Evolutionary conservation across 2,113 vertebrate species (phyloP).

Genomic region (Anhinga rufa): DNA sequence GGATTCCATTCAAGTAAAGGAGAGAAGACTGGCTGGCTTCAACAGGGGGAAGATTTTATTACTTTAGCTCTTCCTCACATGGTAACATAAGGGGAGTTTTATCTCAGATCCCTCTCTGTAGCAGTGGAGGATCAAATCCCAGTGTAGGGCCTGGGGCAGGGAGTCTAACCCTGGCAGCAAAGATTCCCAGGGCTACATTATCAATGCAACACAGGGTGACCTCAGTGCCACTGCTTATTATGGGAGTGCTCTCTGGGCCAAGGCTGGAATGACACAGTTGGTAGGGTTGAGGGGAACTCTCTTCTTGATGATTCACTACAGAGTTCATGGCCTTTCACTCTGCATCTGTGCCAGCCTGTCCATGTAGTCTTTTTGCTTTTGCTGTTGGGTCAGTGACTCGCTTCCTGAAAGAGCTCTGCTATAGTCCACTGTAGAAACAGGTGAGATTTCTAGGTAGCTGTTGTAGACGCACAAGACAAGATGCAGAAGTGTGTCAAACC

Average conservation of each 20-base stretch:
- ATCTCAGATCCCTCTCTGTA: not conserved
- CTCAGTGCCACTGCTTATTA: not conserved
- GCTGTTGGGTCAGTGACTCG: not conserved
- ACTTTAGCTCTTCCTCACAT: not conserved
- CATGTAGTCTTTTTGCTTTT: not conserved
- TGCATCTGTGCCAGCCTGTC: not conserved
- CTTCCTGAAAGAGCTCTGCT: not conserved
- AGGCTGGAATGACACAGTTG: not conserved
- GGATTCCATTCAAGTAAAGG: not conserved
- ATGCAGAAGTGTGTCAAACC: not conserved
- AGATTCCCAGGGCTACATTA: not conserved
- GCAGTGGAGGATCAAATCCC: not conserved
- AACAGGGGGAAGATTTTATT: not conserved
- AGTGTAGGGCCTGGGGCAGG: not conserved
- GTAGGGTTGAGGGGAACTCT: not conserved
- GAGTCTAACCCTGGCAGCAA: not conserved
- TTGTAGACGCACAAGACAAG: rapidly evolving
- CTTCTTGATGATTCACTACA: not conserved
- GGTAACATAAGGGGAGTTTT: not conserved
- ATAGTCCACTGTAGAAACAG: not conserved
- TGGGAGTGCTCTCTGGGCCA: not conserved
- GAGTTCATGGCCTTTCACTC: not conserved
- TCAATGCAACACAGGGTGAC: not conserved
- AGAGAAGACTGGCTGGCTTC: not conserved
- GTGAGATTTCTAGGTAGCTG: not conserved